Conservation (phyloP, 2,797 vertebrate species). For the Poeciliopsis infans region DNA sequence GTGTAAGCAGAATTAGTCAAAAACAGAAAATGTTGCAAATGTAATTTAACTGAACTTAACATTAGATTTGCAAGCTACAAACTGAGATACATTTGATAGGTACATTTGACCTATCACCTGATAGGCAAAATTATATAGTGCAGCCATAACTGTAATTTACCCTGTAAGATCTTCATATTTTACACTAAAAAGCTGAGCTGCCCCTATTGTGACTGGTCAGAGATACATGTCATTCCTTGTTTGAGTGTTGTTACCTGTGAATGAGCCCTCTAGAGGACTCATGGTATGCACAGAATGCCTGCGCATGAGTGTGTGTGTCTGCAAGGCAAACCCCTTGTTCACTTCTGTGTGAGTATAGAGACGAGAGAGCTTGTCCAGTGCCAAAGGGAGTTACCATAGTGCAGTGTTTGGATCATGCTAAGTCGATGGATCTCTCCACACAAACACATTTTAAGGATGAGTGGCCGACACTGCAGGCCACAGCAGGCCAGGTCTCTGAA, state of each 20-base stretch:
- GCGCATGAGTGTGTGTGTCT: constrained; percentile 19
- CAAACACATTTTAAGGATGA: constrained; percentile 40
- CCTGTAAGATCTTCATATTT: neutral
- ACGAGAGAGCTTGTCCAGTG: constrained; percentile 44
- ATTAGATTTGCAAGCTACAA: neutral
- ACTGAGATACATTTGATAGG: neutral
- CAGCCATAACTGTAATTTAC: neutral
- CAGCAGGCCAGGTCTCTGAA: constrained; percentile 31
- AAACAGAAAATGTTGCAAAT: neutral
- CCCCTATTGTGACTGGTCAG: neutral
- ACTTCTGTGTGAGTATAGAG: constrained; percentile 39
- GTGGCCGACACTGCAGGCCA: constrained; percentile 31
- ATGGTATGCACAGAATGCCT: constrained; percentile 77
- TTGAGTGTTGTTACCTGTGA: constrained; percentile 30
- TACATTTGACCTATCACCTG: neutral
- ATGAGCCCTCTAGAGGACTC: constrained; percentile 65
- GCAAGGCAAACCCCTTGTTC: constrained; percentile 55
- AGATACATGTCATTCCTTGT: constrained; percentile 37
- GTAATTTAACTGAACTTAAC: neutral
- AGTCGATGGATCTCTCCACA: constrained; percentile 49
- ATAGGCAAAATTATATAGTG: neutral
- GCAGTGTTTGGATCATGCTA: constrained; percentile 55
- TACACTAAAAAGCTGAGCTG: constrained; percentile 22
- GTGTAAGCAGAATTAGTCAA: neutral
- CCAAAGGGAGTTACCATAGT: constrained; percentile 49